Conservation (phyloP, 2,113 vertebrate species). For the Psittacula cyanocephala region DNA sequence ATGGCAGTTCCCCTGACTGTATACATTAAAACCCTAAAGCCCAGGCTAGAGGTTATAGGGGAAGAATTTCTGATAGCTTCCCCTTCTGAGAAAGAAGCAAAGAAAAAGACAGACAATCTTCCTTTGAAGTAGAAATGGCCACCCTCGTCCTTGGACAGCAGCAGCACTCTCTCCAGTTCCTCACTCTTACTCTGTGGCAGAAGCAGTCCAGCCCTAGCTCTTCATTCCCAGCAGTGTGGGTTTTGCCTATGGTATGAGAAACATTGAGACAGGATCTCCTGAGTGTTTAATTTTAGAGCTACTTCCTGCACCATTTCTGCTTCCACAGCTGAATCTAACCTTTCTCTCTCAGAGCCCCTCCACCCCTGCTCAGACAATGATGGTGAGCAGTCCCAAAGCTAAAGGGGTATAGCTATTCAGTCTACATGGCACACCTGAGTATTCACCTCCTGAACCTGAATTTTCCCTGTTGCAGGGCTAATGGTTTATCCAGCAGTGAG, state of each 20-base stretch:
- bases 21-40: neutral
- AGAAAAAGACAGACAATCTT: neutral
- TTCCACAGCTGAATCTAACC: neutral
- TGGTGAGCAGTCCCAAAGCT: neutral
- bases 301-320: neutral
- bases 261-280: neutral
- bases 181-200: neutral
- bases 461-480: neutral
- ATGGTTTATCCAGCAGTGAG: fast-evolving
- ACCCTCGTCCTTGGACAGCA: neutral
- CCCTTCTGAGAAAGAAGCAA: neutral
- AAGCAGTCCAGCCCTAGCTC: neutral
- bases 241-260: neutral
- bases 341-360: neutral
- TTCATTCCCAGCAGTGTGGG: fast-evolving
- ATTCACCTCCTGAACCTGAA: neutral
- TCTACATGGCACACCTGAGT: neutral
- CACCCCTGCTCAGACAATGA: fast-evolving
- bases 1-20: neutral
- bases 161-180: neutral
- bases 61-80: neutral
- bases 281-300: neutral
- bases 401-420: fast-evolving
- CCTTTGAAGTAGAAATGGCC: fast-evolving
- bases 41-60: neutral